phyloP scores from a whole-genome alignment of 2,113 vertebrate genomes.

The Tachycineta bicolor region DNA sequence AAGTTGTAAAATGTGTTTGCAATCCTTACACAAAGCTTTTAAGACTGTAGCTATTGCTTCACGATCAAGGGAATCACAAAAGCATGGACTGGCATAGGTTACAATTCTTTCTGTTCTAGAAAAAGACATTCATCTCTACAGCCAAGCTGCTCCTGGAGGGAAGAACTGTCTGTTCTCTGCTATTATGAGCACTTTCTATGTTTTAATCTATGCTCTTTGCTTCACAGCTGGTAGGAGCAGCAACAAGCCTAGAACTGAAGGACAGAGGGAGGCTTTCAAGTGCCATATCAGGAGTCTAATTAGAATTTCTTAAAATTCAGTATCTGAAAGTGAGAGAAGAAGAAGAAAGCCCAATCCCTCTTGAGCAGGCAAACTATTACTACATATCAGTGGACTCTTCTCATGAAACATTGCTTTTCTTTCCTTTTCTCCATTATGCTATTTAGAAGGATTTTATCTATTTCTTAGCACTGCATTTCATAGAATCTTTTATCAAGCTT shows the following conservation, averaged over 20 bases:
- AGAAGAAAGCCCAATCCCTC: background rate
- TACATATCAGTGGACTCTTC: background rate
- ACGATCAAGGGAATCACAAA: background rate
- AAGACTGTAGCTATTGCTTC: background rate
- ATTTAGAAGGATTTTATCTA: background rate
- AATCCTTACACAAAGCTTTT: background rate
- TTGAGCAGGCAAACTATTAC: background rate
- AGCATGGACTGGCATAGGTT: background rate
- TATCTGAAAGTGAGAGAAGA: background rate
- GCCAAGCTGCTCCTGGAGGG: background rate
- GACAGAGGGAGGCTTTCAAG: background rate
- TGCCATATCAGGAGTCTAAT: background rate
- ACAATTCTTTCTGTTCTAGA: background rate
- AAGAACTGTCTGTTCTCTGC: constrained; percentile 1
- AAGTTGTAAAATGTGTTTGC: background rate
- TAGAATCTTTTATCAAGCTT: background rate
- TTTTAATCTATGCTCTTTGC: constrained; percentile 12
- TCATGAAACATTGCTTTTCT: background rate
- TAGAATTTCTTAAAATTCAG: background rate
- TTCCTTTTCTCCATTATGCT: background rate
- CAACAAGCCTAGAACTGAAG: background rate
- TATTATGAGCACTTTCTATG: background rate
- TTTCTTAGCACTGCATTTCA: background rate
- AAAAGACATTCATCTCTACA: background rate
- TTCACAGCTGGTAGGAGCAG: background rate